These are phyloP conservation scores for Tetraneura akinire DNA, from an alignment of 1,140 invertebrate species.

Conservation along the genomic window DNA sequence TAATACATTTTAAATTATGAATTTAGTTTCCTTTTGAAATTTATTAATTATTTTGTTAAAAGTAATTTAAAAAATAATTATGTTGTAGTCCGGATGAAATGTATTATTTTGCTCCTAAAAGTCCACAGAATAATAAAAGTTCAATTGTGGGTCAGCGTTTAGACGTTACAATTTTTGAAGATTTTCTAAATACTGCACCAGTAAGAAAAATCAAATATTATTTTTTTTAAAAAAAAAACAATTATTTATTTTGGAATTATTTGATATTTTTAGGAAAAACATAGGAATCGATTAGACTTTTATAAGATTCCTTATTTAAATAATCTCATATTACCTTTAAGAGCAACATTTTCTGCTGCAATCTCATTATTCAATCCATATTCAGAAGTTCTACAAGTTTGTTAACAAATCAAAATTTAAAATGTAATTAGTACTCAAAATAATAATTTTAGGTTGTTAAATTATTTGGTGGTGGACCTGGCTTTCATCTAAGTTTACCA, in stretches of 20 bases:
- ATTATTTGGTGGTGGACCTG: constrained; percentile 44
- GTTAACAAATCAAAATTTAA: not conserved
- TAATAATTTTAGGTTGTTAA: constrained; percentile 32
- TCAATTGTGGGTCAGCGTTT: constrained; percentile 39
- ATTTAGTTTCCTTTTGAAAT: not conserved
- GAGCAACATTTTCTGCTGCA: constrained; percentile 45
- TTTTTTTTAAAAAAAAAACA: not conserved
- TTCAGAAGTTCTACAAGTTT: constrained; percentile 29
- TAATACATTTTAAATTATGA: no score
- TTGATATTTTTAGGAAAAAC: constrained; percentile 38
- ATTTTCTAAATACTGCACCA: constrained; percentile 28
- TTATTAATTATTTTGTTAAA: not conserved
- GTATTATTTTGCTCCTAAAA: constrained; percentile 45
- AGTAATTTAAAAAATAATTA: not conserved
- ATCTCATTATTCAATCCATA: constrained; percentile 49
- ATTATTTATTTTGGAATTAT: not conserved
- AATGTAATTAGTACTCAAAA: not conserved
- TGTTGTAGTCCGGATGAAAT: constrained; percentile 36
- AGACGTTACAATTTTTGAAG: constrained; percentile 36
- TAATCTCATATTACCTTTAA: constrained; percentile 42
- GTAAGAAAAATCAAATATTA: constrained; percentile 35
- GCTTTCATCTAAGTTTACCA: constrained; percentile 24
- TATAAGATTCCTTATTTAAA: constrained; percentile 41
- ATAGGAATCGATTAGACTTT: constrained; percentile 37
- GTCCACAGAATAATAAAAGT: constrained; percentile 50